Base-by-base conservation (phyloP, 2,113 vertebrate species). In the Dipodomys ordii region DNA sequence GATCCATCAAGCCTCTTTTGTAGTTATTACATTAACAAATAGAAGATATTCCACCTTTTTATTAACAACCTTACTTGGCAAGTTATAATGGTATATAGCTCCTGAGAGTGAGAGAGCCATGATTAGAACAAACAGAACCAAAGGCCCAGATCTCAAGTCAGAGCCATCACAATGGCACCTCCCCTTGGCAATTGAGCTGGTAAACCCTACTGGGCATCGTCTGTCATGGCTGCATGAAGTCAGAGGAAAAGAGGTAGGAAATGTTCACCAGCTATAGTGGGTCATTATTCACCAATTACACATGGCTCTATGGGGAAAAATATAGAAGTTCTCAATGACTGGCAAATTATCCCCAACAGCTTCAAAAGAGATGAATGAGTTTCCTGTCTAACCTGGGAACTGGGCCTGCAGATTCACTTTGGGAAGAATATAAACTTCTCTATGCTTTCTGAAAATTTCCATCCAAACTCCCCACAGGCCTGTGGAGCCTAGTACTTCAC, bases 281-380 rank as follows among this genome's bases (percentile, higher is more conserved):
- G 87, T 96, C 87, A 95, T 95, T 97, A 96, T 94, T 97, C 91
- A 97, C 92, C 87, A 93, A 78, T 57, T 96, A 71, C 91, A 97
- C 93, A 94, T 92, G 92, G 87, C 74, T 91, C 89, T 44, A 46
- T 60, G 60, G 71, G 35, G 39, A 27, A 12, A 78, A 86, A 85
- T 32, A 25, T 8, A 78, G 19, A 16, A n/a, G 23, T 23, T 53
- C 79, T 80, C 83, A 82, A 62, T 64, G 74, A 80, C 46, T 95
- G 85, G 87, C 83, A 88, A 92, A 93, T 67, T 46, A 62, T 3
- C 65, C 67, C 71, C 53, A 49, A 25, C 53, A 65, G 82, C 23
- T 12, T 94, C 81, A 9, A n/a, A 28, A 25, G 71, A 92, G 79
- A 96, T 94, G 90, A 95, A 97, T 94, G 87, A 88, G 57, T 27